These are phyloP conservation scores for Pandemis corylana DNA, from an alignment of 2,888 invertebrate genomes.

Conservation along the genomic window DNA sequence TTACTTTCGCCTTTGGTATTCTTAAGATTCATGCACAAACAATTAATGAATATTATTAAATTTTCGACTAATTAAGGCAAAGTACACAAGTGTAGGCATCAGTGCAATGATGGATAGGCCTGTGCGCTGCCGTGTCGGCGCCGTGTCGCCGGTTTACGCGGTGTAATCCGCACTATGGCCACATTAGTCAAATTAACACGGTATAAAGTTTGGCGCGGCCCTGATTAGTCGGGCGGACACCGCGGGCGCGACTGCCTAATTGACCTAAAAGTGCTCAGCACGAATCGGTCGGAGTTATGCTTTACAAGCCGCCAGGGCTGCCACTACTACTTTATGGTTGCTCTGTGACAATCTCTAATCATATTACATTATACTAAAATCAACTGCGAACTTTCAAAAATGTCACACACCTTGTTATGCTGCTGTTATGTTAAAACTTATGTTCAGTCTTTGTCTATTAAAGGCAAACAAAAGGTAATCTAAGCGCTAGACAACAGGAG, in stretches of 20 bases:
- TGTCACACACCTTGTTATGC: no score
- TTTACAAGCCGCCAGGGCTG: conserved; percentile 74
- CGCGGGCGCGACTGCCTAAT: conserved; percentile 82
- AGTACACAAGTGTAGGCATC: background rate
- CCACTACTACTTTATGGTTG: conserved; percentile 39
- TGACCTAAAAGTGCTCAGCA: conserved; percentile 84
- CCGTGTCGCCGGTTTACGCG: conserved; percentile 62
- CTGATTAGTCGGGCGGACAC: conserved; percentile 70
- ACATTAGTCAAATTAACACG: conserved; percentile 86
- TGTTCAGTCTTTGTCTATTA: no score
- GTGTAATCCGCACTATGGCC: conserved; percentile 65
- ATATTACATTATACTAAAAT: background rate
- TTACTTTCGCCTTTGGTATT: background rate
- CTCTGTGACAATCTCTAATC: background rate
- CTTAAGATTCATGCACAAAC: background rate
- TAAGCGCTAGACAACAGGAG: no score
- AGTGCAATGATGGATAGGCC: conserved; percentile 13
- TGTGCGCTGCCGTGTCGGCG: conserved; percentile 8
- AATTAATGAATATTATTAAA: background rate
- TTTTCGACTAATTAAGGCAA: background rate
- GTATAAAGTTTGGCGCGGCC: conserved; percentile 81
- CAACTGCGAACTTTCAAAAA: background rate
- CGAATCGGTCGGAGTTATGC: conserved; percentile 81
- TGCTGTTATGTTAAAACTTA: no score
- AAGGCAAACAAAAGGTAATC: no score